phyloP scores from a whole-genome alignment of 2,888 invertebrate species.

The Polia nebulosa region DNA sequence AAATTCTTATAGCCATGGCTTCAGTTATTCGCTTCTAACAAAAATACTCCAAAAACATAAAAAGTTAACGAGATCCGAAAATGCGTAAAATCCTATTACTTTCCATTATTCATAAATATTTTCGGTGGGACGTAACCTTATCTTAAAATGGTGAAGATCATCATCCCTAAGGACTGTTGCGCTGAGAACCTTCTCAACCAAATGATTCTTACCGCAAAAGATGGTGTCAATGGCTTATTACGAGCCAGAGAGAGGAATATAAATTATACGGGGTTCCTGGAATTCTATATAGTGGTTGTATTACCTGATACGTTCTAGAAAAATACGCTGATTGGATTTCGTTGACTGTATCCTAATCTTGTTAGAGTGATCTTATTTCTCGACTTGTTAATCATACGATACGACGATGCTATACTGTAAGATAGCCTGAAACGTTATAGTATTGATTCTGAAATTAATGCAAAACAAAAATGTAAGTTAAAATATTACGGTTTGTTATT shows the following conservation, averaged over 20 bases:
- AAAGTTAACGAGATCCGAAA: conserved; percentile 7
- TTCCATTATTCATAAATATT: conserved; percentile 48
- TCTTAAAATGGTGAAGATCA: conserved; percentile 52
- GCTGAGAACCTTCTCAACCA: conserved; percentile 45
- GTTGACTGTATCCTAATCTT: not conserved
- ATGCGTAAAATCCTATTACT: conserved; percentile 35
- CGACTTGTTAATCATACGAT: not conserved
- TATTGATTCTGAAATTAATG: no score
- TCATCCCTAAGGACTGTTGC: conserved; percentile 48
- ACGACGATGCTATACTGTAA: not conserved
- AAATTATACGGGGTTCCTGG: not conserved
- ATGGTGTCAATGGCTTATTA: conserved; percentile 47
- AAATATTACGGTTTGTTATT: no score
- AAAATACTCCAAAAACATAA: not conserved
- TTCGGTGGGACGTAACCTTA: conserved; percentile 36
- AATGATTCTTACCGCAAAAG: conserved; percentile 46
- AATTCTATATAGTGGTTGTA: not conserved
- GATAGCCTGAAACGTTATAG: no score
- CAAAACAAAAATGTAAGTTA: no score
- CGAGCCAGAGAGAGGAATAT: conserved; percentile 6
- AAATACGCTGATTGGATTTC: not conserved
- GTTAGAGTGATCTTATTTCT: not conserved
- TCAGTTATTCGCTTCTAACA: no score
- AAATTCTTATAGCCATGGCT: no score
- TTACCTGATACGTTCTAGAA: not conserved